Conservation (phyloP, 2,888 invertebrate genomes). For the Corythucha ciliata region DNA sequence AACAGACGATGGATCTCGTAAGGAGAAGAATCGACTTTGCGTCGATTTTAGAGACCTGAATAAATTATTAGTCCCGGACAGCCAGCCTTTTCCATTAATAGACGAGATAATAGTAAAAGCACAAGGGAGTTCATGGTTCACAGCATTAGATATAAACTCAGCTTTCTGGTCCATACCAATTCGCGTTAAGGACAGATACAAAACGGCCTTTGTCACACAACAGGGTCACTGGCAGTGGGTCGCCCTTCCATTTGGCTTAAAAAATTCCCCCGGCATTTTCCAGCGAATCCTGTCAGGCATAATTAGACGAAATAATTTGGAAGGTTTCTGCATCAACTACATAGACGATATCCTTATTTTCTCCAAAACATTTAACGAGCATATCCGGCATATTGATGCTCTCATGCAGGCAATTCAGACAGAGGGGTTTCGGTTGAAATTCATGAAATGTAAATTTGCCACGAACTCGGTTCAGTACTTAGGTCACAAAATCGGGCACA, state of each 20-base stretch:
- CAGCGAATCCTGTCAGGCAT: conserved; percentile 30
- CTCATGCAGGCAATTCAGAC: conserved; percentile 20
- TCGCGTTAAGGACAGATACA: conserved; percentile 30
- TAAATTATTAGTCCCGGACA: conserved; percentile 22
- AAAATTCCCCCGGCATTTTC: conserved; percentile 23
- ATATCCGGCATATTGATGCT: conserved; percentile 26
- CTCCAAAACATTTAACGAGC: conserved; percentile 32
- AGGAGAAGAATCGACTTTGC: conserved; percentile 15
- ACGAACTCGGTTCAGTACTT: conserved; percentile 20
- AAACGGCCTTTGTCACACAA: conserved; percentile 34
- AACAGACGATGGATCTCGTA: too few species aligned
- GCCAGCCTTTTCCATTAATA: conserved; percentile 27
- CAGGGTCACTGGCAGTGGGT: conserved; percentile 33
- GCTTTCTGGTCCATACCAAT: conserved; percentile 30
- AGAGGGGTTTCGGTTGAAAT: conserved; percentile 22
- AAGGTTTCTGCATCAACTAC: conserved; percentile 30
- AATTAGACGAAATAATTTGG: conserved; percentile 27
- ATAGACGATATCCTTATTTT: conserved; percentile 34
- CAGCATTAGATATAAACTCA: conserved; percentile 28
- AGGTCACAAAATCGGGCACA: conserved; percentile 21
- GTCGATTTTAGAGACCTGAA: conserved; percentile 19
- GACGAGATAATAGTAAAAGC: conserved; percentile 23
- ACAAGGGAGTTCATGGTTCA: conserved; percentile 25
- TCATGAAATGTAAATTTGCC: conserved; percentile 22
- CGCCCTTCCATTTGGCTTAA: conserved; percentile 31